Percentiles rank a stretch among this genome's conserved stretches.
These are phyloP conservation scores for Hofmannophila pseudospretella DNA, from an alignment of 2,888 invertebrate species.

Conservation along the genomic window DNA sequence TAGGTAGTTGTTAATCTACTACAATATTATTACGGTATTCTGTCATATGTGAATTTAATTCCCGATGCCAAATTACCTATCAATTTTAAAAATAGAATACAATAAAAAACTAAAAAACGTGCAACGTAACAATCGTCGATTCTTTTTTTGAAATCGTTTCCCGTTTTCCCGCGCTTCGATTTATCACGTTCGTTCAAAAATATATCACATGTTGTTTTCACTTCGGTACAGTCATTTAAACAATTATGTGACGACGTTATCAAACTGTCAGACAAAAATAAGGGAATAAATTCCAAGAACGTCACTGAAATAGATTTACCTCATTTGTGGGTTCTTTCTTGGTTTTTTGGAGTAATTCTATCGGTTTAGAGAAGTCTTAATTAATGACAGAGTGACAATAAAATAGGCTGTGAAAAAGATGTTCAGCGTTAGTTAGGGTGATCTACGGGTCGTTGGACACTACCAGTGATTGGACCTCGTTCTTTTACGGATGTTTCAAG, in stretches of 20 bases:
- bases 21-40: no score
- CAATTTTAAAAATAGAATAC: no score
- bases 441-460: no score
- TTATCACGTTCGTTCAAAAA: constrained; percentile 31
- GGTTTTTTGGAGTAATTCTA: neutral
- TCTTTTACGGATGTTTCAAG: no score
- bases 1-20: no score
- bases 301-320: neutral
- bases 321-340: neutral
- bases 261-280: neutral
- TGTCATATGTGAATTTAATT: no score
- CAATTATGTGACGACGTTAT: neutral
- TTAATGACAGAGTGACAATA: constrained; percentile 2
- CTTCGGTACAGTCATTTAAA: constrained; percentile 27
- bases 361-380: neutral
- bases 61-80: no score
- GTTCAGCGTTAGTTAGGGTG: no score
- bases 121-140: constrained; percentile 43
- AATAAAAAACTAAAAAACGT: no score
- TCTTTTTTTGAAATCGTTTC: constrained; percentile 41
- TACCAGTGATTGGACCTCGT: no score
- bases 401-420: neutral
- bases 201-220: constrained; percentile 18
- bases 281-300: neutral
- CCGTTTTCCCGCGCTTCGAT: constrained; percentile 45